These are phyloP conservation scores for Pseudanteris insignis DNA, from an alignment of 2,888 invertebrate species.

Conservation along the genomic window DNA sequence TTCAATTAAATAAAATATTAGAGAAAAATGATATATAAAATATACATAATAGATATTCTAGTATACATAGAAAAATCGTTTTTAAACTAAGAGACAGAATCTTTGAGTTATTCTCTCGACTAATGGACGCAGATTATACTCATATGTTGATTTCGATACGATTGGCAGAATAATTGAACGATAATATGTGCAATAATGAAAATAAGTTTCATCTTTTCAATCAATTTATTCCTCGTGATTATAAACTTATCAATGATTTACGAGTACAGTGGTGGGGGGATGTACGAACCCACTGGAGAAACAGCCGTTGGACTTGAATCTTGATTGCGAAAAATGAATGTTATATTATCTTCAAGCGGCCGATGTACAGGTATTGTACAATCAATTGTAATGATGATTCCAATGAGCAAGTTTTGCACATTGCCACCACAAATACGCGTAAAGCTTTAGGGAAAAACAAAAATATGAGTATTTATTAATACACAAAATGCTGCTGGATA, in stretches of 20 bases:
- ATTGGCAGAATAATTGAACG: too few relatives aligned
- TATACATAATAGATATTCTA: slow-evolving; percentile 31
- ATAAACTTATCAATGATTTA: too few relatives aligned
- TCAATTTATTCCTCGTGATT: too few relatives aligned
- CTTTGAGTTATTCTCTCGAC: too few relatives aligned
- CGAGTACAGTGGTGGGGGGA: too few relatives aligned
- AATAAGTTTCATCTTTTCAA: too few relatives aligned
- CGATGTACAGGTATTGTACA: slow-evolving; percentile 42
- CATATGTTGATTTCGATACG: too few relatives aligned
- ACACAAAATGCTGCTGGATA: slow-evolving; percentile 28
- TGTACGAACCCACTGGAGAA: too few relatives aligned
- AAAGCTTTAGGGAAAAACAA: slow-evolving; percentile 28
- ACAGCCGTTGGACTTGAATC: too few relatives aligned
- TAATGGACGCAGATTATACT: too few relatives aligned
- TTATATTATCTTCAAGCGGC: slow-evolving; percentile 17
- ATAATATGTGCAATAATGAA: too few relatives aligned
- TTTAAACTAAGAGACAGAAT: slow-evolving; percentile 23
- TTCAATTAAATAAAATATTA: slow-evolving; percentile 26
- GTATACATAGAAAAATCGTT: slow-evolving; percentile 29
- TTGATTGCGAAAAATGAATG: slow-evolving; percentile 4
- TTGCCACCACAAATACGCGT: slow-evolving; percentile 32
- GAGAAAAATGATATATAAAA: slow-evolving; percentile 35
- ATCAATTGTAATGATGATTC: slow-evolving; percentile 42
- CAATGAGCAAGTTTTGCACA: slow-evolving; percentile 44
- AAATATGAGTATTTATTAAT: too few relatives aligned